Evolutionary conservation across 2,797 vertebrate genomes (phyloP).

Genomic region (Spinus olivaceus): DNA sequence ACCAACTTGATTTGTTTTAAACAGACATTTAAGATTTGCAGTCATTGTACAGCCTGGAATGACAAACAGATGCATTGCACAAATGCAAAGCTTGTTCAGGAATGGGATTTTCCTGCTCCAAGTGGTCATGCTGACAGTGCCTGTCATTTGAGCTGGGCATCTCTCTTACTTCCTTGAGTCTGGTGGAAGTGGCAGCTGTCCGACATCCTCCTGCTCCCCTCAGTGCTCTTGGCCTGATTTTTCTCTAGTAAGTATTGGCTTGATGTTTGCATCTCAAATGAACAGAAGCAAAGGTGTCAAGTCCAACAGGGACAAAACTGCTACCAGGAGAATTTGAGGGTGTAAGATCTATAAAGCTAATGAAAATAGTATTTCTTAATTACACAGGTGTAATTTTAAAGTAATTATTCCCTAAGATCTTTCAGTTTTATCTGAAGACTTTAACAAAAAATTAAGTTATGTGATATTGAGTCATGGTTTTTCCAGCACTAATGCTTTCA

Average conservation of each 20-base stretch:
- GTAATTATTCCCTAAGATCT: background rate
- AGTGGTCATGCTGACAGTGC: background rate
- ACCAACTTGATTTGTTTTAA: background rate
- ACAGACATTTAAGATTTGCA: background rate
- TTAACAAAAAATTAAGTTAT: background rate
- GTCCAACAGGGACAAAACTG: background rate
- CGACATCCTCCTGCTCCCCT: background rate
- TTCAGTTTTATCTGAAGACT: background rate
- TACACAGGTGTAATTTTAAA: background rate
- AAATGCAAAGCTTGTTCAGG: background rate
- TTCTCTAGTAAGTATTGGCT: background rate
- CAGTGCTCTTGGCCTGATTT: background rate
- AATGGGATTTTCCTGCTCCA: background rate
- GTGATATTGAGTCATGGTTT: background rate
- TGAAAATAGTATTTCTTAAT: background rate
- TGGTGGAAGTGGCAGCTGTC: background rate
- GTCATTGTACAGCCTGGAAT: background rate
- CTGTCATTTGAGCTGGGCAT: background rate
- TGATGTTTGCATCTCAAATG: background rate
- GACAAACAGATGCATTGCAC: background rate
- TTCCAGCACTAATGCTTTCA: background rate
- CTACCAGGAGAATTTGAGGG: background rate
- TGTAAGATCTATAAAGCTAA: background rate
- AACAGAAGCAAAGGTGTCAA: background rate
- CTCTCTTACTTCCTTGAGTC: background rate